These are phyloP conservation scores for Listrodromus nycthemerus DNA, from an alignment of 2,888 invertebrate genomes.

Conservation along the genomic window DNA sequence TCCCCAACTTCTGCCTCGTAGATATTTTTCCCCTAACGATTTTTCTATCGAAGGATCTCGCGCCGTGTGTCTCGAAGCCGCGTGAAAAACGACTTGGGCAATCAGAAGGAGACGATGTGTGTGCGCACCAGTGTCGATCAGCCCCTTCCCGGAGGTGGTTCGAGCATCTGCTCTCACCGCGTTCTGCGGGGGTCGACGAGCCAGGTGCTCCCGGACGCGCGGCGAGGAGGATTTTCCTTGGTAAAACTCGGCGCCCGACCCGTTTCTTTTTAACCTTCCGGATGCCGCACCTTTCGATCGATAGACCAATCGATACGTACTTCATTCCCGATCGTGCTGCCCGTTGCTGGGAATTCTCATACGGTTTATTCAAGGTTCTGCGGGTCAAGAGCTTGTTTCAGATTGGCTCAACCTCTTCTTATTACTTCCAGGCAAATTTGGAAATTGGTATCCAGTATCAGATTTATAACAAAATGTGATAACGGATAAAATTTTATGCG, in stretches of 20 bases:
- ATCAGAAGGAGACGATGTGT: slow-evolving; percentile 21
- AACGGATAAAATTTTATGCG: neutral
- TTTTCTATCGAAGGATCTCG: slow-evolving; percentile 7
- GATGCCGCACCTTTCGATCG: slow-evolving; percentile 15
- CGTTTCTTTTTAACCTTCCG: slow-evolving; percentile 4
- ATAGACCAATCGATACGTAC: slow-evolving; percentile 42
- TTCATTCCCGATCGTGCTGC: slow-evolving; percentile 1
- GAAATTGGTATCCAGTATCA: neutral
- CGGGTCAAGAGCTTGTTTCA: neutral
- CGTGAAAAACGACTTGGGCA: slow-evolving; percentile 8
- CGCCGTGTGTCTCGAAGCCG: slow-evolving; percentile 1
- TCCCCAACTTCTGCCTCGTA: neutral
- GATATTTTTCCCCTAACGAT: neutral
- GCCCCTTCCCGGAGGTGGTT: slow-evolving; percentile 34
- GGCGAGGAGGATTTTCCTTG: slow-evolving; percentile 62
- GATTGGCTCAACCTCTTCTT: neutral
- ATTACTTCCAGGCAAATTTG: neutral
- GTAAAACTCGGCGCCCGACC: neutral
- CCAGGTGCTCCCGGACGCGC: slow-evolving; percentile 62
- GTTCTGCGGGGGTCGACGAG: slow-evolving; percentile 63
- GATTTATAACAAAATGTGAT: too few relatives aligned
- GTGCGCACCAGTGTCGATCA: slow-evolving; percentile 28
- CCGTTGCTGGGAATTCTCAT: neutral
- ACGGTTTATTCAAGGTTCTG: neutral
- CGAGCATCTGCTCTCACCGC: slow-evolving; percentile 41